A percentile compares a stretch with the other conserved stretches of the same genome.
phyloP scores from a whole-genome alignment of 2,888 invertebrate genomes.

The Chalcis sispes region DNA sequence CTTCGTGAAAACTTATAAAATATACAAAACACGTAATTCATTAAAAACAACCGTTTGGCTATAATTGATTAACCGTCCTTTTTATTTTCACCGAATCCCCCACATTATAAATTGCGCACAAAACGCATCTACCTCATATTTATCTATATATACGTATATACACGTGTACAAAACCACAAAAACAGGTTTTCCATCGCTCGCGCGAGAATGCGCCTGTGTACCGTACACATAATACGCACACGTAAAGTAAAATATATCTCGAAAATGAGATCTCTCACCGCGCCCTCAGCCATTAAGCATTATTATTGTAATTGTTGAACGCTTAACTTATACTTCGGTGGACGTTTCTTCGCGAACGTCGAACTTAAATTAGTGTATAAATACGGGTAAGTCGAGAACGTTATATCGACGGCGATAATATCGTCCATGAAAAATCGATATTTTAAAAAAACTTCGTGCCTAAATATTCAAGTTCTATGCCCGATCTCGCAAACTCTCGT shows the following conservation, averaged over 20 bases:
- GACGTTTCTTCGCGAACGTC: not conserved
- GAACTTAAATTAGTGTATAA: not conserved
- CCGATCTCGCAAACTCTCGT: too few relatives aligned
- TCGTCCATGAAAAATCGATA: conserved; percentile 45
- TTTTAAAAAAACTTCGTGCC: too few relatives aligned
- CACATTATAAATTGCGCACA: too few relatives aligned
- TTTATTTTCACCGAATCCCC: too few relatives aligned
- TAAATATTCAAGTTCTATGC: too few relatives aligned
- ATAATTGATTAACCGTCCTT: conserved; percentile 24
- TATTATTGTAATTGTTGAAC: conserved; percentile 44
- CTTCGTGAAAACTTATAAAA: too few relatives aligned
- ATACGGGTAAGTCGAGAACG: not conserved
- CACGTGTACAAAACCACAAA: not conserved
- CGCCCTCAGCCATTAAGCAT: conserved; percentile 10
- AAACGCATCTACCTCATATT: not conserved
- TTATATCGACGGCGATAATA: not conserved
- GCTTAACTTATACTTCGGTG: not conserved
- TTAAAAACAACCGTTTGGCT: conserved; percentile 19
- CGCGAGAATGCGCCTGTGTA: too few relatives aligned
- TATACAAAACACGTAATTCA: conserved; percentile 13
- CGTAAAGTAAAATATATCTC: conserved; percentile 16
- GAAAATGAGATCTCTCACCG: conserved; percentile 22
- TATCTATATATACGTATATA: not conserved
- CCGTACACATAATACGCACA: too few relatives aligned
- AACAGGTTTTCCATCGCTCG: not conserved